Conservation (phyloP, 92 coral and sea anemone genomes). For the Porites evermanni region DNA sequence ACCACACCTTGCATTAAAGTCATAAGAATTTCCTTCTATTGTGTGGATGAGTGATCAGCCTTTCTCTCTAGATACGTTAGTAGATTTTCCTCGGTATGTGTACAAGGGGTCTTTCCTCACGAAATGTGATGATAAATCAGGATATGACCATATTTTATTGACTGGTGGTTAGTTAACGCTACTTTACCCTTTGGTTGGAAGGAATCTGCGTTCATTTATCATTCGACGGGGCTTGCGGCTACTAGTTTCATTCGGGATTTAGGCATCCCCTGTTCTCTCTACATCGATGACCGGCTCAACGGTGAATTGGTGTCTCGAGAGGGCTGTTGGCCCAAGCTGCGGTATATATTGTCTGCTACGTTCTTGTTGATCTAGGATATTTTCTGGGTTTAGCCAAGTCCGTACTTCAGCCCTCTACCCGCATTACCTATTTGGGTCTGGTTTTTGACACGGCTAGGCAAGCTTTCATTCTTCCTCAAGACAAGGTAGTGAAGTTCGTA, state of each 20-base stretch:
- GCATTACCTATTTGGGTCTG: constrained; percentile 6
- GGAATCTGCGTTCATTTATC: neutral
- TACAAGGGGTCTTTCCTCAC: constrained; percentile 2
- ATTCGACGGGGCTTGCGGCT: neutral
- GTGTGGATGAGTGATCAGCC: constrained; percentile 37
- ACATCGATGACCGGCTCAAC: constrained; percentile 11
- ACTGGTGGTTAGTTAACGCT: constrained; percentile 10
- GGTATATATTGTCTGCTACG: neutral
- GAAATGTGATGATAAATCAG: constrained; percentile 22
- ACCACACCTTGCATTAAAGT: too few species aligned
- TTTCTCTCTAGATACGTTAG: neutral
- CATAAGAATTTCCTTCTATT: too few species aligned
- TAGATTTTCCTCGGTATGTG: neutral
- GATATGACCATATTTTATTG: neutral
- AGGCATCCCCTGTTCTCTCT: constrained; percentile 17
- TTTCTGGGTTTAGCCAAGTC: constrained; percentile 1
- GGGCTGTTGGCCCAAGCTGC: constrained; percentile 20
- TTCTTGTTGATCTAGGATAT: neutral
- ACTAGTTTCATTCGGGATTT: neutral
- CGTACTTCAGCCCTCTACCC: neutral
- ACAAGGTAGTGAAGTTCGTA: constrained; percentile 19
- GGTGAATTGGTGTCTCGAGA: neutral
- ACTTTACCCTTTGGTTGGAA: constrained; percentile 16
- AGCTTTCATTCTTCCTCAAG: constrained; percentile 1
- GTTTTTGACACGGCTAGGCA: neutral